These are phyloP conservation scores for Pyrocoelia pectoralis DNA, from an alignment of 2,888 invertebrate genomes.

Conservation along the genomic window DNA sequence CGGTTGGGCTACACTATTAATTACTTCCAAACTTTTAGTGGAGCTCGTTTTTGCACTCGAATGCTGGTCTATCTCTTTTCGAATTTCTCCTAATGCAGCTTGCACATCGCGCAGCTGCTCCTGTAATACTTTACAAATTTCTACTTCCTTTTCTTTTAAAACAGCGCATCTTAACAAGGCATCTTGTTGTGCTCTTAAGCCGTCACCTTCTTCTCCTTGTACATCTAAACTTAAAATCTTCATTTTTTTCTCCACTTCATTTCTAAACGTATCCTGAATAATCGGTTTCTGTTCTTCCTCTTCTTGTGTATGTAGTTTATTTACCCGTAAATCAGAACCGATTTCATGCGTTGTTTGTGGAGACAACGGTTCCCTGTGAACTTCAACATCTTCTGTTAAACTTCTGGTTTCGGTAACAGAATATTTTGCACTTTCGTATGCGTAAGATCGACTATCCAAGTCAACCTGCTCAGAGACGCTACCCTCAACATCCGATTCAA, in stretches of 20 bases:
- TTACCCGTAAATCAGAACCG: constrained; percentile 57
- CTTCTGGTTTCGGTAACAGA: constrained; percentile 59
- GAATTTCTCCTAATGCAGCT: constrained; percentile 67
- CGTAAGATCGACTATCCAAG: constrained; percentile 68
- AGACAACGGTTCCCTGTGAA: constrained; percentile 48
- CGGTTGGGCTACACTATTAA: constrained; percentile 69
- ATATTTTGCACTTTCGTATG: constrained; percentile 73
- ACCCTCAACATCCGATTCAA: constrained; percentile 66
- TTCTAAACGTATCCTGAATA: constrained; percentile 56
- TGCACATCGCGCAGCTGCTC: constrained; percentile 61
- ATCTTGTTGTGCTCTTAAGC: constrained; percentile 63
- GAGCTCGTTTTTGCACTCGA: constrained; percentile 73
- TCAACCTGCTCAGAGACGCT: constrained; percentile 62
- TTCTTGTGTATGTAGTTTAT: constrained; percentile 56
- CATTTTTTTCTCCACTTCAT: constrained; percentile 35
- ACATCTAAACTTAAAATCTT: constrained; percentile 60
- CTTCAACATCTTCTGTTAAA: constrained; percentile 52
- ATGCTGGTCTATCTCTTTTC: constrained; percentile 71
- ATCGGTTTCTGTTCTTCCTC: constrained; percentile 62
- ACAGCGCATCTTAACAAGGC: constrained; percentile 60
- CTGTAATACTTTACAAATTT: constrained; percentile 50
- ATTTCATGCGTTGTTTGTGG: constrained; percentile 59
- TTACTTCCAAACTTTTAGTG: constrained; percentile 71
- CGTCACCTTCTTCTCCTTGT: constrained; percentile 67
- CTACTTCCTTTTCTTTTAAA: constrained; percentile 52